A percentile compares a stretch with the other conserved stretches of the same genome.
Conservation (phyloP, 2,113 vertebrate genomes). For the Castor canadensis region DNA sequence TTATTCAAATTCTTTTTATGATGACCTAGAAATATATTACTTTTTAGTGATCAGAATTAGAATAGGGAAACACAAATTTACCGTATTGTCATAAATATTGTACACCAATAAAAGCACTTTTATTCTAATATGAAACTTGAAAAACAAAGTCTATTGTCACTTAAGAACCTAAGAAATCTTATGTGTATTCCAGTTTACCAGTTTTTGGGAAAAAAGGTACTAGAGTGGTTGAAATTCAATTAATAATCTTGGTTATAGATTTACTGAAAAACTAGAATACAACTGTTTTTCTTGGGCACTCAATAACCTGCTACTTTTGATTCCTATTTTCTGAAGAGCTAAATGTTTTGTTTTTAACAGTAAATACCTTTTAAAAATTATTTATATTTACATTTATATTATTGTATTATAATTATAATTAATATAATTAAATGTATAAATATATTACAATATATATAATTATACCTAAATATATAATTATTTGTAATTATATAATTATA, state of each 20-base stretch:
- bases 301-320: neutral
- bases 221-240: neutral
- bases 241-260: neutral
- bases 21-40: neutral
- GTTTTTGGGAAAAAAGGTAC: neutral
- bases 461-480: no score
- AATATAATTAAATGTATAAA: no score
- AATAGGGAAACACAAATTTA: constrained; percentile 26
- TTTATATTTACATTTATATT: neutral
- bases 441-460: no score
- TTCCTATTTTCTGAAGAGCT: neutral
- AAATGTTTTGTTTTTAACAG: neutral
- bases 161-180: neutral
- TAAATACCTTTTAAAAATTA: neutral
- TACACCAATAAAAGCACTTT: neutral
- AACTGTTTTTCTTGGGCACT: neutral
- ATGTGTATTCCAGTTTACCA: neutral
- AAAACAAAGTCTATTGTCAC: neutral
- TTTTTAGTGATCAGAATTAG: neutral
- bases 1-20: neutral
- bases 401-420: no score
- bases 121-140: neutral
- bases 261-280: neutral
- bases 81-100: neutral
- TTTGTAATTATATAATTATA: no score